phyloP scores from a whole-genome alignment of 2,888 invertebrate genomes.

The Ganaspis brasiliensis region DNA sequence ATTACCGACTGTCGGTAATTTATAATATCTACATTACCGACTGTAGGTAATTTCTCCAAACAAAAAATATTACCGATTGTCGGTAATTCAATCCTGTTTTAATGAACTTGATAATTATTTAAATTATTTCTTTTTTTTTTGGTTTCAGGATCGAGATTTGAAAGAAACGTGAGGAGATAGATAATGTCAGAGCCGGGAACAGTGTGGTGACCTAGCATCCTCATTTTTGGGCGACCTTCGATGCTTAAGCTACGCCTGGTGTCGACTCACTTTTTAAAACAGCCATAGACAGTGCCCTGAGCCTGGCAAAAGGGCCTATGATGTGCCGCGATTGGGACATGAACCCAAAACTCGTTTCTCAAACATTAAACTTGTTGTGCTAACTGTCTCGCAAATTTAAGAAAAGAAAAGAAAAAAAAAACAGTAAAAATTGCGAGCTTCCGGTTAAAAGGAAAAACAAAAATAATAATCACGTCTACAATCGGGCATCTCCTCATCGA shows the following conservation, averaged over 20 bases:
- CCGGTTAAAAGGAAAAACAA: background rate
- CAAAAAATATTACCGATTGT: background rate
- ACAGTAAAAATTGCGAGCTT: slow-evolving; percentile 32
- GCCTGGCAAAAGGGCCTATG: slow-evolving; percentile 82
- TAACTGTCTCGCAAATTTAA: slow-evolving; percentile 54
- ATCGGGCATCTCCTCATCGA: slow-evolving; percentile 35
- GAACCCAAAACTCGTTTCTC: slow-evolving; percentile 80
- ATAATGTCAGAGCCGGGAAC: slow-evolving; percentile 69
- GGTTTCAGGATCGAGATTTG: slow-evolving; percentile 61
- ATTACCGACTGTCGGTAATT: too few relatives aligned
- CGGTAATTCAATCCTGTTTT: too few relatives aligned
- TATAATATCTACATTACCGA: too few relatives aligned
- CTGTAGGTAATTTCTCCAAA: background rate
- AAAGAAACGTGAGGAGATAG: slow-evolving; percentile 48
- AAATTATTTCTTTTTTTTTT: too few relatives aligned
- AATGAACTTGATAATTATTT: too few relatives aligned
- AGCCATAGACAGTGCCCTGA: slow-evolving; percentile 88
- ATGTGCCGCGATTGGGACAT: slow-evolving; percentile 92
- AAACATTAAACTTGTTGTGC: slow-evolving; percentile 55
- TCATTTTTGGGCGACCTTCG: slow-evolving; percentile 79
- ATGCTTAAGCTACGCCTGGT: slow-evolving; percentile 97
- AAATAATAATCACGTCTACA: slow-evolving; percentile 32
- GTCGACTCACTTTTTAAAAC: slow-evolving; percentile 95
- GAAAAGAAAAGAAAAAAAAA: slow-evolving; percentile 15
- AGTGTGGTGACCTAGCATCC: slow-evolving; percentile 75